These are phyloP conservation scores for Hestina assimilis DNA, from an alignment of 1,140 invertebrate genomes.

Conservation along the genomic window DNA sequence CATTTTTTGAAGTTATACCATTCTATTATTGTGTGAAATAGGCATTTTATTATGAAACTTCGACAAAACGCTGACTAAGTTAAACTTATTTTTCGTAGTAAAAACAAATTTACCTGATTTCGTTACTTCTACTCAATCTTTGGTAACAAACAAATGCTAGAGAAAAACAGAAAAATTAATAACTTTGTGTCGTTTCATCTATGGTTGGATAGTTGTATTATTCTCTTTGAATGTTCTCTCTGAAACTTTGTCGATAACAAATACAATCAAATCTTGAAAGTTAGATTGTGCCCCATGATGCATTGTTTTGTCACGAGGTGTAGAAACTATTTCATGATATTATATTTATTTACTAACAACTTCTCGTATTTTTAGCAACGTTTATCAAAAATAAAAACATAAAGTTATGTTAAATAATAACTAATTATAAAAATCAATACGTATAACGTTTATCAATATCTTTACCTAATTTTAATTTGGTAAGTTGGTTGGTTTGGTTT, in stretches of 20 bases:
- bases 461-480: too few species aligned
- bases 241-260: conserved; percentile 23
- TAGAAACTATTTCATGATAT: neutral
- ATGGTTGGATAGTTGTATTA: conserved; percentile 1
- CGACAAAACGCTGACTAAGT: too few species aligned
- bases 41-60: too few species aligned
- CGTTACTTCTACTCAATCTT: neutral
- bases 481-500: too few species aligned
- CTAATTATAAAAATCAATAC: too few species aligned
- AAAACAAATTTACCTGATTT: neutral
- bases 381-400: too few species aligned
- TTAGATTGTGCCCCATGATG: conserved; percentile 20
- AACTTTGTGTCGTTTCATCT: conserved; percentile 4
- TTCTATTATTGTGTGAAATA: neutral
- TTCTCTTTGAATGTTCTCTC: conserved; percentile 7
- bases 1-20: neutral
- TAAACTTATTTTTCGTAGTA: neutral
- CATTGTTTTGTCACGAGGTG: neutral
- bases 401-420: too few species aligned
- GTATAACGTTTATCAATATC: too few species aligned
- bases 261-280: conserved; percentile 23
- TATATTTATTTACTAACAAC: neutral
- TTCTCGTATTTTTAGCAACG: too few species aligned
- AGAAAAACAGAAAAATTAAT: conserved; percentile 12
- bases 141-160: neutral